Conservation (phyloP, 2,113 vertebrate genomes). For the Pterophyllum scalare region DNA sequence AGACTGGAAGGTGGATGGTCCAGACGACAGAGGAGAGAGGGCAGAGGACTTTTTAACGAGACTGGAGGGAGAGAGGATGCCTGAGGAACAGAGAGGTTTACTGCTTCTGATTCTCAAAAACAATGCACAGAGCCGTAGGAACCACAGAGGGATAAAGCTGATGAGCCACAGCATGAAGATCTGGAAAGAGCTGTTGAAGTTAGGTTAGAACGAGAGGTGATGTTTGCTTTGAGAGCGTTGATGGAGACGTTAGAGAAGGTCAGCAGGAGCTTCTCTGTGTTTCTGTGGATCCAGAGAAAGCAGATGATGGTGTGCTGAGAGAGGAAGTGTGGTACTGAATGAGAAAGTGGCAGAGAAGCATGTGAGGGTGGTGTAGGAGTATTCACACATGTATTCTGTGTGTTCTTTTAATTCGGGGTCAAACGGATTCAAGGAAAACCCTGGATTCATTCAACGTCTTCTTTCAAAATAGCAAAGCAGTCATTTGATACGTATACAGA, state of each 20-base stretch:
- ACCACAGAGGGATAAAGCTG: background rate
- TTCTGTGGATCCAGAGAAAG: background rate
- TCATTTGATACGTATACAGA: too few relatives aligned
- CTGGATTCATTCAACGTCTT: too few relatives aligned
- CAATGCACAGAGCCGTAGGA: background rate
- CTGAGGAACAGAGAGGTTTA: background rate
- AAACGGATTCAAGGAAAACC: too few relatives aligned
- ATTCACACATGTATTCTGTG: too few relatives aligned
- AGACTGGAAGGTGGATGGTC: background rate
- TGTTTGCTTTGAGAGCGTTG: background rate
- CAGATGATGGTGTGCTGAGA: background rate
- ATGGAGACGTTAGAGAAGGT: too few relatives aligned
- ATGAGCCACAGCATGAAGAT: background rate
- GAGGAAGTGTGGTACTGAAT: background rate
- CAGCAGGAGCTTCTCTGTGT: too few relatives aligned
- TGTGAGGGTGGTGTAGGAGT: background rate
- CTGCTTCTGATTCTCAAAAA: too few relatives aligned
- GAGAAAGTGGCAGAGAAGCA: background rate
- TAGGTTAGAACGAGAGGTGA: background rate
- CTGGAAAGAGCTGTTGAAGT: background rate
- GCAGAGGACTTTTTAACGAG: background rate
- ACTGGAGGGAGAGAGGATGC: background rate
- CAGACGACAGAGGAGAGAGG: background rate
- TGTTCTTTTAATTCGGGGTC: too few relatives aligned
- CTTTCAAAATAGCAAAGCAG: too few relatives aligned